These are phyloP conservation scores for Troides oblongomaculatus DNA, from an alignment of 2,888 invertebrate species.

Conservation along the genomic window DNA sequence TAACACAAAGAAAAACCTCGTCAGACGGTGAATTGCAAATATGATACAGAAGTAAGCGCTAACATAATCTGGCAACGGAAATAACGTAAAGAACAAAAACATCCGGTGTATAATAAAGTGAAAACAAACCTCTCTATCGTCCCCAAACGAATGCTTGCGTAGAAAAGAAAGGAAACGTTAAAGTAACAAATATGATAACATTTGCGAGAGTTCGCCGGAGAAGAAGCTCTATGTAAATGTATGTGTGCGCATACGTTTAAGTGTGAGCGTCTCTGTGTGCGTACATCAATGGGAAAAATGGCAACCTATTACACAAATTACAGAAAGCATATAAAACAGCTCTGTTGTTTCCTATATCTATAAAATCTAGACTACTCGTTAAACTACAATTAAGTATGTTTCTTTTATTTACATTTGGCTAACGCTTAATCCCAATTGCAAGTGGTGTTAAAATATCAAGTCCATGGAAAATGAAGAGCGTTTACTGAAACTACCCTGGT, in stretches of 20 bases:
- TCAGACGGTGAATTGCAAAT: conserved; percentile 12
- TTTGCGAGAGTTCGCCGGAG: background rate
- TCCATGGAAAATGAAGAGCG: too few species aligned
- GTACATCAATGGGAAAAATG: background rate
- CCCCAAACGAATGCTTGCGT: conserved; percentile 81
- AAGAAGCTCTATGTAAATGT: conserved; percentile 17
- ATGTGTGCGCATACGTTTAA: conserved; percentile 10
- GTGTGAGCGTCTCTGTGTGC: background rate
- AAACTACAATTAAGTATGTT: too few species aligned
- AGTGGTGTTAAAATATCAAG: too few species aligned
- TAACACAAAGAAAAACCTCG: conserved; percentile 57
- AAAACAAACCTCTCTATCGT: conserved; percentile 80
- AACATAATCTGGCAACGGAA: conserved; percentile 38
- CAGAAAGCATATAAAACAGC: too few species aligned
- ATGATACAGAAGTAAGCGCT: conserved; percentile 38
- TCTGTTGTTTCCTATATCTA: too few species aligned
- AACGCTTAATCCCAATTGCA: too few species aligned
- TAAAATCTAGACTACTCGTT: too few species aligned
- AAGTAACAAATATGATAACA: conserved; percentile 33
- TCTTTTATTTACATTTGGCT: too few species aligned
- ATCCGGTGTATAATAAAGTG: conserved; percentile 41
- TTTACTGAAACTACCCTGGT: too few species aligned
- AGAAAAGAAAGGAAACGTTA: conserved; percentile 56
- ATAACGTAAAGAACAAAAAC: conserved; percentile 37
- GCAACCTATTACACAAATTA: too few species aligned